Conservation (phyloP, 2,113 vertebrate genomes). For the Cygnus buccinator region DNA sequence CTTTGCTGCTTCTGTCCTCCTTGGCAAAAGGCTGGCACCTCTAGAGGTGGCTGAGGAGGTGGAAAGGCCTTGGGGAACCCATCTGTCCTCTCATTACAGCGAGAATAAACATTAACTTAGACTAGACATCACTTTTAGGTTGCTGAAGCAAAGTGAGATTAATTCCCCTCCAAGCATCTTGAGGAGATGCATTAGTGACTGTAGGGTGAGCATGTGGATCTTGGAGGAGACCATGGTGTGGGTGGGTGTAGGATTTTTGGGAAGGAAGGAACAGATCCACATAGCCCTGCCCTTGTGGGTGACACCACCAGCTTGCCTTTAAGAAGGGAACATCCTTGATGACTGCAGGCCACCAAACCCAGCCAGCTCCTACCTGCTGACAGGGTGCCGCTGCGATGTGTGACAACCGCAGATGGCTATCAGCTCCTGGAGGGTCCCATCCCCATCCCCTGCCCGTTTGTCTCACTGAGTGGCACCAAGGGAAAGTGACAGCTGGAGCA, state of each 20-base stretch:
- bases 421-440: background rate
- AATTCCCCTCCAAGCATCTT: background rate
- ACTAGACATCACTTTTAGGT: background rate
- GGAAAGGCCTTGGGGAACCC: background rate
- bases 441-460: background rate
- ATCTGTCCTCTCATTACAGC: background rate
- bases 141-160: background rate
- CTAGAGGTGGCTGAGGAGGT: background rate
- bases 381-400: background rate
- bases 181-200: background rate
- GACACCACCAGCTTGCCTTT: background rate
- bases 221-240: background rate
- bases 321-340: background rate
- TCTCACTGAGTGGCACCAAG: background rate
- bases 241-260: background rate
- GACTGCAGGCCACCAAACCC: background rate
- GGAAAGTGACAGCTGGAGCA: background rate
- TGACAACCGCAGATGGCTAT: background rate
- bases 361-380: conserved; percentile 40
- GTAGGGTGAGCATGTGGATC: background rate
- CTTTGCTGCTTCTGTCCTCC: background rate
- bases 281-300: background rate
- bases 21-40: background rate
- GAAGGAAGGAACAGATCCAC: background rate
- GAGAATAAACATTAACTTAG: background rate